Evolutionary conservation across 2,113 vertebrate species (phyloP).

Genomic region (Orientallactaga bullata): DNA sequence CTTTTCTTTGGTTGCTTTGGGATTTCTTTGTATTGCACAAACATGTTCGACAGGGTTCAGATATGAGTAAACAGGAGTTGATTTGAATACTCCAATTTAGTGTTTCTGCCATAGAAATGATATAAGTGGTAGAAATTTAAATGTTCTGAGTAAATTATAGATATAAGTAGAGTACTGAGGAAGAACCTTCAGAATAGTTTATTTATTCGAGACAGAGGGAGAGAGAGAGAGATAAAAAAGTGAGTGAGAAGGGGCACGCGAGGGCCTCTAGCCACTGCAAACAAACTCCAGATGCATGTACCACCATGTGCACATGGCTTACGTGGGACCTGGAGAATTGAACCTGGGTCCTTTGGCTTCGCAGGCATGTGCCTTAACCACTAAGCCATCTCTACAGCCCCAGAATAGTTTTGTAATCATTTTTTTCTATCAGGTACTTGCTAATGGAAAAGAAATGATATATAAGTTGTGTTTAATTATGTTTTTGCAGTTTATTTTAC

Average conservation of each 20-base stretch:
- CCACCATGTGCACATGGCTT: no score
- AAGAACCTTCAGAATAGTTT: constrained; percentile 36
- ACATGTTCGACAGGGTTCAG: not conserved
- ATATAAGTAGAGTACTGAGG: constrained; percentile 16
- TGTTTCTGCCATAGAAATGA: constrained; percentile 28
- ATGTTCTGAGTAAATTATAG: constrained; percentile 22
- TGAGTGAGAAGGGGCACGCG: no score
- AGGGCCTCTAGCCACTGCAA: no score
- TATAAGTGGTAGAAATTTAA: constrained; percentile 27
- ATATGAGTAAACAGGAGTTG: not conserved
- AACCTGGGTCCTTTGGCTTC: no score
- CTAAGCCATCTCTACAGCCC: no score
- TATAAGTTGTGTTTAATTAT: not conserved
- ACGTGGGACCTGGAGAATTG: no score
- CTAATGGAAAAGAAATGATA: constrained; percentile 9
- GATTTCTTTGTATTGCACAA: not conserved
- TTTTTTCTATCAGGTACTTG: not conserved
- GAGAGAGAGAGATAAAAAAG: no score
- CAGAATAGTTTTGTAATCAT: constrained; percentile 18
- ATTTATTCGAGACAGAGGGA: no score
- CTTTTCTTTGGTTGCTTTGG: not conserved
- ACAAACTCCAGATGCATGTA: no score
- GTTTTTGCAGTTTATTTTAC: not conserved
- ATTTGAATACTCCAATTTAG: not conserved
- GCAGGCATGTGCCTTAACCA: no score